These are phyloP conservation scores for Meghimatium bilineatum DNA, from an alignment of 2,888 invertebrate species.

Conservation along the genomic window DNA sequence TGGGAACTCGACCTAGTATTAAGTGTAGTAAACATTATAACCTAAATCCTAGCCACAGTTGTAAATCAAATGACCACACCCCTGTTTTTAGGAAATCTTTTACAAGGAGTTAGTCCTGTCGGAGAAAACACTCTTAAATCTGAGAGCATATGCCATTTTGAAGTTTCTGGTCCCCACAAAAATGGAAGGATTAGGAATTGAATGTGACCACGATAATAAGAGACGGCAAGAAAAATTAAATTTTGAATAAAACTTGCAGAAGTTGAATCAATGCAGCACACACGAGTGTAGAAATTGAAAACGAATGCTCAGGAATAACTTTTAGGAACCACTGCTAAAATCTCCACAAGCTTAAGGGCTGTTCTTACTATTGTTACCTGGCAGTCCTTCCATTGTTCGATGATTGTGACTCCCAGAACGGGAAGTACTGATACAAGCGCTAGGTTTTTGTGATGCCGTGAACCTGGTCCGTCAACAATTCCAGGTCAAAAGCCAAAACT, in stretches of 20 bases:
- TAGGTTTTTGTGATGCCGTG: neutral
- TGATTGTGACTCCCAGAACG: neutral
- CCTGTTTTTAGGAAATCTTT: conserved; percentile 28
- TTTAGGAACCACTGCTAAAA: neutral
- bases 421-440: conserved; percentile 12
- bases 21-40: conserved; percentile 15
- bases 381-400: neutral
- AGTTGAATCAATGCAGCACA: neutral
- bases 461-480: neutral
- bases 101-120: conserved; percentile 20
- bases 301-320: conserved; percentile 7
- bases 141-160: conserved; percentile 24
- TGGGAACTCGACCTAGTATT: conserved; percentile 8
- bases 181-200: conserved; percentile 29
- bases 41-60: neutral
- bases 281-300: neutral
- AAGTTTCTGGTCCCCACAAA: neutral
- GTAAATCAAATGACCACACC: conserved; percentile 35
- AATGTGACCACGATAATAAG: neutral
- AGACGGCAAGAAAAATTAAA: neutral
- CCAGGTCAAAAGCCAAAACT: conserved; percentile 11
- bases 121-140: neutral
- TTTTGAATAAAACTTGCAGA: neutral
- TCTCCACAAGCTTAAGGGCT: neutral
- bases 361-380: conserved; percentile 9